Conservation (phyloP, 2,888 invertebrate species). For the Dasysyrphus albostriatus region DNA sequence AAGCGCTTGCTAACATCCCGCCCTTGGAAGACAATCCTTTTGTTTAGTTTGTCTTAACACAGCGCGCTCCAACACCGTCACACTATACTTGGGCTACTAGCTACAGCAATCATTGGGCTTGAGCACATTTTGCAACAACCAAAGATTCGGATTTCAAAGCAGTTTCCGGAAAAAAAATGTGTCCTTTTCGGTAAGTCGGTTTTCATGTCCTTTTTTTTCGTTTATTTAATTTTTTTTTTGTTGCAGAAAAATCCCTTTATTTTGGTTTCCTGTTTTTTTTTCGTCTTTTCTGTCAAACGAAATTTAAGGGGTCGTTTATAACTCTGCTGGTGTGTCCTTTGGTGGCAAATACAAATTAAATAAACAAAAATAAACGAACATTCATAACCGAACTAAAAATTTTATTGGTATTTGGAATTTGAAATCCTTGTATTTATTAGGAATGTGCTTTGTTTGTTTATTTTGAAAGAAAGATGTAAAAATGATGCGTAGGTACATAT, state of each 20-base stretch:
- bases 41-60: slow-evolving; percentile 51
- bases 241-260: background rate
- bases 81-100: slow-evolving; percentile 6
- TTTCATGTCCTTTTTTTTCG: slow-evolving; percentile 3
- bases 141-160: slow-evolving; percentile 51
- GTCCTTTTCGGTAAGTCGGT: slow-evolving; percentile 13
- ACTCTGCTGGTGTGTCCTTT: slow-evolving; percentile 5
- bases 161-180: slow-evolving; percentile 37
- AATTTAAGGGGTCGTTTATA: slow-evolving; percentile 62
- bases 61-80: background rate
- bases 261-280: slow-evolving; percentile 1
- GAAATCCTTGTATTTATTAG: slow-evolving; percentile 20
- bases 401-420: slow-evolving; percentile 58
- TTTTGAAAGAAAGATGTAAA: slow-evolving; percentile 22
- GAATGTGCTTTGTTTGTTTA: slow-evolving; percentile 27
- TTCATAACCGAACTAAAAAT: slow-evolving; percentile 68
- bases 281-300: slow-evolving; percentile 58
- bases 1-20: slow-evolving; percentile 40
- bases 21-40: slow-evolving; percentile 58
- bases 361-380: slow-evolving; percentile 64
- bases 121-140: slow-evolving; percentile 51
- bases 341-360: slow-evolving; percentile 44
- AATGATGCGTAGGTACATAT: slow-evolving; percentile 17
- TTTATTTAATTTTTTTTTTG: background rate
- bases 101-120: slow-evolving; percentile 57